phyloP scores from a whole-genome alignment of 2,797 vertebrate genomes.

The Delichon dasypus region DNA sequence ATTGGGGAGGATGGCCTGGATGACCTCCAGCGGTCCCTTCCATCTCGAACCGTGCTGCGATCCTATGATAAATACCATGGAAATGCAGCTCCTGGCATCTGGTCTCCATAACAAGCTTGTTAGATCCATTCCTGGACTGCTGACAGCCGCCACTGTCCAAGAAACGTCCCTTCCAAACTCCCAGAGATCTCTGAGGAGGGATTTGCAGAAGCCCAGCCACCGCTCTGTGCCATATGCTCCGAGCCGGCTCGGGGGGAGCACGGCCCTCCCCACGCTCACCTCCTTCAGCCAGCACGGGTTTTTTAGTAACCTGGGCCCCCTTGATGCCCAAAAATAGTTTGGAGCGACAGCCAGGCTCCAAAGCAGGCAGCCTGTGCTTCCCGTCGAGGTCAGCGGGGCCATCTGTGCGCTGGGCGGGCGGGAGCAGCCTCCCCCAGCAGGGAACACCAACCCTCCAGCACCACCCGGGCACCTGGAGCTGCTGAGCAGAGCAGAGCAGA shows the following conservation, averaged over 20 bases:
- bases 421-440: background rate
- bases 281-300: rapidly evolving
- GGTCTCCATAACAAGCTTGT: background rate
- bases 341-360: background rate
- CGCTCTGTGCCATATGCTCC: background rate
- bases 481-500: background rate
- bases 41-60: background rate
- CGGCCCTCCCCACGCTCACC: background rate
- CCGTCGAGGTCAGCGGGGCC: background rate
- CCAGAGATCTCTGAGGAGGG: background rate
- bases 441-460: background rate
- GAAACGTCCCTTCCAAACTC: background rate
- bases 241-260: background rate
- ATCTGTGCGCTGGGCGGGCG: background rate
- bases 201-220: background rate
- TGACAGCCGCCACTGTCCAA: background rate
- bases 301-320: background rate
- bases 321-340: background rate
- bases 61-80: background rate
- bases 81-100: background rate
- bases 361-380: background rate
- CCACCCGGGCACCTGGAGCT: background rate
- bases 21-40: background rate
- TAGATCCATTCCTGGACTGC: background rate
- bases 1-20: background rate